Base-by-base conservation (phyloP, 2,888 invertebrate species). In the Chouioia cunea region DNA sequence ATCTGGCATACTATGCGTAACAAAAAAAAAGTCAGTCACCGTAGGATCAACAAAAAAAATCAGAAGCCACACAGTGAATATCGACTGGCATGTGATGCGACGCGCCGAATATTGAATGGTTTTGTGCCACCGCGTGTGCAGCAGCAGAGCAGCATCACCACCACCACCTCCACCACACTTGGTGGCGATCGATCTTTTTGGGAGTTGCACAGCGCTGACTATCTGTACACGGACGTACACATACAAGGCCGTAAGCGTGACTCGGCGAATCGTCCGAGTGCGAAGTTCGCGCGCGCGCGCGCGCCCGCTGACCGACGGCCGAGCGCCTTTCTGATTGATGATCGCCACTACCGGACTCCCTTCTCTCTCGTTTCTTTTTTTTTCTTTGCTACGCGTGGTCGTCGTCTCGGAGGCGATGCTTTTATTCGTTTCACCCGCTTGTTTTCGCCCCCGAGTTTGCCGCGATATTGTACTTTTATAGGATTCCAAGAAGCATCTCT, bases 281-380 rank as follows among this genome's bases (percentile, higher is more conserved):
- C 73, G 71, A 73, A 71, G 68, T 76, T 80, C 82, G 81, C 83
- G 82, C 83, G 84, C 78, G 78, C 81, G 81, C 79, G 79, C 78
- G 79, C 78, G 78, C 77, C 79, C 78, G 79, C 79, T 71, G 70
- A 72, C 72, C 71, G 67, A 82, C 80, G 81, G 80, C 79, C 79
- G 81, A 81, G 81, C 79, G 80, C 80, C 78, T 79, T 80, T 77
- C 81, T 81, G 81, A 81, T 81, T 81, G 84, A 84, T 83, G 85
- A 85, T 83, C 83, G 80, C 84, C 80, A 82, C 82, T 79, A 77
- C 78, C 77, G 83, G 83, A 82, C 83, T 82, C 81, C 79, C 78
- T 76, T 80, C 77, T 78, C 79, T 76, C 77, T 63, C 77, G 75
- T 36, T 52, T 44, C 53, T 43, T n/a, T 23, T 4, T 10, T 36